Percentiles rank a stretch among this genome's conserved stretches.
Conservation (phyloP, 1,140 invertebrate genomes). For the Geopemphigus sp. region DNA sequence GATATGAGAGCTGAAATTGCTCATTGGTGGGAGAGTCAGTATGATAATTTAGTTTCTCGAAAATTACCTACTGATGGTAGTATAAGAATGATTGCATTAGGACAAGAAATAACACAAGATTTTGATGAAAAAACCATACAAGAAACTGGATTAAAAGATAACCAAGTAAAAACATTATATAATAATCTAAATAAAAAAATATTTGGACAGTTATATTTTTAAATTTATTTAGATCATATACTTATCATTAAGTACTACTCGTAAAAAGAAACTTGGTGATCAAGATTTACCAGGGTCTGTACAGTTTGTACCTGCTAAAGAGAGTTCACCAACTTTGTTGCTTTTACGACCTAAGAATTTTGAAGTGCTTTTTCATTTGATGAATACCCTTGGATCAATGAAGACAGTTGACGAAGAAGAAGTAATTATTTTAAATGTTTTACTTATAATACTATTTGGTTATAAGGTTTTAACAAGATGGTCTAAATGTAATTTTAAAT, state of each 20-base stretch:
- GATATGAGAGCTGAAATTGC: conserved; percentile 89
- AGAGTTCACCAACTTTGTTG: conserved; percentile 79
- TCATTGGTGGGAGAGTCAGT: conserved; percentile 72
- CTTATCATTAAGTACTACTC: conserved; percentile 77
- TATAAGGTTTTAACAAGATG: too few species aligned
- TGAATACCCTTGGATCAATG: conserved; percentile 84
- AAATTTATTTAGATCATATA: conserved; percentile 70
- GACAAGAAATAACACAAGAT: conserved; percentile 89
- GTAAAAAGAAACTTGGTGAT: conserved; percentile 72
- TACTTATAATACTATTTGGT: too few species aligned
- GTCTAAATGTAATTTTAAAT: too few species aligned
- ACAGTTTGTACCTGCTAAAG: conserved; percentile 74
- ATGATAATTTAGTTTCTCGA: conserved; percentile 37
- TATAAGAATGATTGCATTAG: conserved; percentile 87
- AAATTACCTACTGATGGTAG: conserved; percentile 67
- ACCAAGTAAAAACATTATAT: conserved; percentile 58
- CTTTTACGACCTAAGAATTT: conserved; percentile 83
- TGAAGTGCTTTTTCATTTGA: conserved; percentile 82
- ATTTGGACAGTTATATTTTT: neutral
- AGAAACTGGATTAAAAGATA: conserved; percentile 88
- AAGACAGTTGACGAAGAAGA: conserved; percentile 69
- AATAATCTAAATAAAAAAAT: neutral
- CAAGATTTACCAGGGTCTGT: conserved; percentile 69
- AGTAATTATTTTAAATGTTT: conserved; percentile 56
- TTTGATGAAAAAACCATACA: conserved; percentile 85